phyloP scores from a whole-genome alignment of 2,113 vertebrate species.

The Apistogramma diplotaenia region DNA sequence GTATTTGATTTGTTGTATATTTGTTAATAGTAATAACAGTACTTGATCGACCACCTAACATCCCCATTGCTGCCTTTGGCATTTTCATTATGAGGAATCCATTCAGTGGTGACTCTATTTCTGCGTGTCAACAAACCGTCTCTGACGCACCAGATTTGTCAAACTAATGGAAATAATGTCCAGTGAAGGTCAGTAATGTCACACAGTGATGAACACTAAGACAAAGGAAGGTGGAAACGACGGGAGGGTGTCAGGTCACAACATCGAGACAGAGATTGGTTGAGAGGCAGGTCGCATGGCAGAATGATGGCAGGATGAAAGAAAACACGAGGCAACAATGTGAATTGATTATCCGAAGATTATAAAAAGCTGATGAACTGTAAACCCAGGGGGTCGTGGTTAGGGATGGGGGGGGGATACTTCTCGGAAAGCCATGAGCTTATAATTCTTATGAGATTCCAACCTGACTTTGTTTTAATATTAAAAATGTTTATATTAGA shows the following conservation, averaged over 20 bases:
- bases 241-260: conserved; percentile 50
- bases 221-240: conserved; percentile 6
- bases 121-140: conserved; percentile 60
- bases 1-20: not conserved
- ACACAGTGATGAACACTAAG: conserved; percentile 65
- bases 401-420: not conserved
- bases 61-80: conserved; percentile 40
- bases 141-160: conserved; percentile 67
- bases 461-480: conserved; percentile 9
- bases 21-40: not conserved
- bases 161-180: conserved; percentile 73
- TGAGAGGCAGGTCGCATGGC: conserved; percentile 15
- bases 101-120: conserved; percentile 49
- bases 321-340: conserved; percentile 9
- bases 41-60: conserved; percentile 12
- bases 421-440: conserved; percentile 1
- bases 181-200: conserved; percentile 71
- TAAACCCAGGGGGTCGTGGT: not conserved
- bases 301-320: conserved; percentile 34
- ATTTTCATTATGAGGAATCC: conserved; percentile 56
- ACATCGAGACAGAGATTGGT: conserved; percentile 12
- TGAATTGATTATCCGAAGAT: conserved; percentile 27
- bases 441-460: conserved; percentile 5
- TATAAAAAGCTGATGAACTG: conserved; percentile 31
- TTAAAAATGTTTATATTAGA: not conserved